Conservation (phyloP, 2,113 vertebrate species). For the Tachysurus fulvidraco region DNA sequence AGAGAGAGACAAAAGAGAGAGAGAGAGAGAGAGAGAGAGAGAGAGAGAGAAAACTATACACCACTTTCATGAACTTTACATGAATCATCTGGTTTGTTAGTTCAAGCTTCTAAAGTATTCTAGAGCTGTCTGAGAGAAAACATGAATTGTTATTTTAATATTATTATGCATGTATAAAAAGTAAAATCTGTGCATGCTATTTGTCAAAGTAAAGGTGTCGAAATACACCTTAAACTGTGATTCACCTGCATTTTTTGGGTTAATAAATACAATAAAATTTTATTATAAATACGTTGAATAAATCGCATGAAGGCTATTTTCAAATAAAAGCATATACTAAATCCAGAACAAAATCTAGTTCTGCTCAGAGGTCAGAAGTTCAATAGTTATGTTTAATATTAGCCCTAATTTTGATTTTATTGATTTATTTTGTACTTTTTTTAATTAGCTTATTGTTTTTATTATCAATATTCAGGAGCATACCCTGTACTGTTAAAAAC, state of each 20-base stretch:
- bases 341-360: background rate
- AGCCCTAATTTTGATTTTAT: background rate
- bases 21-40: too few relatives aligned
- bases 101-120: background rate
- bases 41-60: too few relatives aligned
- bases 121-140: background rate
- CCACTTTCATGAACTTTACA: constrained; percentile 7
- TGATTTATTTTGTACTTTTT: background rate
- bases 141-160: background rate
- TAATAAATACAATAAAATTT: background rate
- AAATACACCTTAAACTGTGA: background rate
- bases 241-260: background rate
- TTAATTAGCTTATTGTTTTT: background rate
- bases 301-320: background rate
- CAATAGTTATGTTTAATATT: background rate
- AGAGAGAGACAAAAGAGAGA: too few relatives aligned
- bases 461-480: background rate
- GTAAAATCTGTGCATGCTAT: background rate
- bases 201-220: background rate
- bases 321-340: background rate
- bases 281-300: background rate
- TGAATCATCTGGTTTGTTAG: background rate
- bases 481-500: background rate
- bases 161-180: too few relatives aligned
- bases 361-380: background rate